phyloP scores from a whole-genome alignment of 2,888 invertebrate genomes.

The Crossocerus cetratus region DNA sequence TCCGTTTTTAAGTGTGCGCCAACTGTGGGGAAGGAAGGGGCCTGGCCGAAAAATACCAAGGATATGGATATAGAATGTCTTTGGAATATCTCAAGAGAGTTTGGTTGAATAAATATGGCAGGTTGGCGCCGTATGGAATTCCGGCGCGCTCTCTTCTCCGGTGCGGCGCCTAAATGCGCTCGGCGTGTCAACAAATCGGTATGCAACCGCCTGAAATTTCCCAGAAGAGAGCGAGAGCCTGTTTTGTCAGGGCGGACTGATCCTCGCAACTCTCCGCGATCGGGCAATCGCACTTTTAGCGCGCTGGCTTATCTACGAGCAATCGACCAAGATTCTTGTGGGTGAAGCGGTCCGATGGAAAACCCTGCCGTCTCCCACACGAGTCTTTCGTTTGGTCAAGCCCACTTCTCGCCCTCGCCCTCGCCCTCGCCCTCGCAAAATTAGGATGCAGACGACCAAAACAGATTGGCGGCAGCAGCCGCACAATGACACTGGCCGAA shows the following conservation, averaged over 20 bases:
- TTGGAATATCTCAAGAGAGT: conserved; percentile 42
- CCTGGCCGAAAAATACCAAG: neutral
- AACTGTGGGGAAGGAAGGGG: conserved; percentile 18
- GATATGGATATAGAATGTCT: conserved; percentile 38
- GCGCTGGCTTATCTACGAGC: conserved; percentile 27
- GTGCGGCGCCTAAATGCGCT: conserved; percentile 48
- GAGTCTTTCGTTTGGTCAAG: conserved; percentile 34
- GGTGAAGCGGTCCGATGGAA: conserved; percentile 33
- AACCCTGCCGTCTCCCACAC: conserved; percentile 38
- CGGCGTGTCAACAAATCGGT: conserved; percentile 50
- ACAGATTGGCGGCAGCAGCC: conserved; percentile 46
- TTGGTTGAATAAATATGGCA: conserved; percentile 49
- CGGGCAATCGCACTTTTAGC: neutral
- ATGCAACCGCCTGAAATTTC: conserved; percentile 44
- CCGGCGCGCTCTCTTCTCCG: conserved; percentile 25
- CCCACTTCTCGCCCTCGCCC: conserved; percentile 27
- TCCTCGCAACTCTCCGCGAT: too few relatives aligned
- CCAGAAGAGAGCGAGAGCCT: conserved; percentile 35
- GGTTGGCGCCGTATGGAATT: conserved; percentile 54
- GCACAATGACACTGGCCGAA: neutral
- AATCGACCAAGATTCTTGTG: neutral
- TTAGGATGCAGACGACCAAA: conserved; percentile 39
- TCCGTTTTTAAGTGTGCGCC: conserved; percentile 19
- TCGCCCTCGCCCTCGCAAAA: too few relatives aligned
- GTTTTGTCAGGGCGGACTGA: conserved; percentile 7